A percentile compares a stretch with the other conserved stretches of the same genome.
These are phyloP conservation scores for Drosophila kohkoa DNA, from an alignment of 1,140 invertebrate genomes.

Conservation along the genomic window DNA sequence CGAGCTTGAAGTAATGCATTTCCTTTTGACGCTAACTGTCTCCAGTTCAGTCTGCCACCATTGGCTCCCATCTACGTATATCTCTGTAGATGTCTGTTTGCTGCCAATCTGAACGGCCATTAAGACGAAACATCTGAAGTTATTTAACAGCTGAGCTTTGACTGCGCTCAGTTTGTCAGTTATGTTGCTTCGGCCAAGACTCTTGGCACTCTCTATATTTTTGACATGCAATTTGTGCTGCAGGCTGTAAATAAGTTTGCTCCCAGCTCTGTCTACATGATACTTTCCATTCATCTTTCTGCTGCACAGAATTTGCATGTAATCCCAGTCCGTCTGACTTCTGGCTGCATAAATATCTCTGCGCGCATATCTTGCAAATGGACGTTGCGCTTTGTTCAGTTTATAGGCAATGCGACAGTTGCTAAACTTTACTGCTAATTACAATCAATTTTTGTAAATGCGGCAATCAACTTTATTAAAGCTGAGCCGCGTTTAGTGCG, in stretches of 20 bases:
- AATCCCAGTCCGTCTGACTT: background rate
- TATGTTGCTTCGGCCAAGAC: conserved; percentile 36
- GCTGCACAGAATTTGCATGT: background rate
- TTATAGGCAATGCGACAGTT: conserved; percentile 9
- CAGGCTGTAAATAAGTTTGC: conserved; percentile 31
- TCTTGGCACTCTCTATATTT: conserved; percentile 41
- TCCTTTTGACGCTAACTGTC: conserved; percentile 53
- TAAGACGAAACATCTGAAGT: conserved; percentile 69
- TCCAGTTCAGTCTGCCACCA: background rate
- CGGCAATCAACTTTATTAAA: conserved; percentile 17
- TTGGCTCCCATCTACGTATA: conserved; percentile 6
- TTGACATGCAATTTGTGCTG: conserved; percentile 68
- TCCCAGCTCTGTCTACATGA: background rate
- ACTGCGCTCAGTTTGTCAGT: conserved; percentile 10
- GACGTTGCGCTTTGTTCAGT: conserved; percentile 30
- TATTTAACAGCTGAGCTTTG: conserved; percentile 52
- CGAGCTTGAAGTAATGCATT: conserved; percentile 65
- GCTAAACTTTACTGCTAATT: conserved; percentile 56
- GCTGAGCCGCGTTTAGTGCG: conserved; percentile 1
- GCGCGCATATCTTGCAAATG: conserved; percentile 31
- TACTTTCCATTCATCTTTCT: background rate
- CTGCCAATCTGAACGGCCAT: conserved; percentile 74
- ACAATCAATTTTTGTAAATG: conserved; percentile 47
- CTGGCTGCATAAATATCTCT: conserved; percentile 31
- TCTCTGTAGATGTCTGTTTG: conserved; percentile 63